Base-by-base conservation (phyloP, 1,140 invertebrate species). In the Gryllus bimaculatus region DNA sequence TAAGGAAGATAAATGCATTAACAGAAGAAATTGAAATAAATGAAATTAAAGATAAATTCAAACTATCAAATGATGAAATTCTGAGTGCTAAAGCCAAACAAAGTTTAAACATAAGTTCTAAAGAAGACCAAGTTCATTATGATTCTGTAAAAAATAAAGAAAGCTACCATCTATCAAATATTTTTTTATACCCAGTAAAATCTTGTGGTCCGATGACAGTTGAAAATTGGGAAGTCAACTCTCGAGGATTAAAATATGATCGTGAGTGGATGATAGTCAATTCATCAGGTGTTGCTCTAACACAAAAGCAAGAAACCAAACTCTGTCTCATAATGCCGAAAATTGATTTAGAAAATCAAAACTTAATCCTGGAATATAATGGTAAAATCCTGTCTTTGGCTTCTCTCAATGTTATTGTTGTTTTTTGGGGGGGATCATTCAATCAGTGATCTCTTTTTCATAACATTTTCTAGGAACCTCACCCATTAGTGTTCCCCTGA, bases 111-210 rank as follows among this genome's bases (percentile, higher is more conserved):
- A 39, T 39, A 5, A 39, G 26, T 39, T 1, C 5, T 39, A 39
- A 39, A 39, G 26, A 39, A 39, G 26, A 39, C 26, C 26, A 39
- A 39, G 26, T 39, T 39, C 26, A 39, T 1, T 1, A 39, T 39
- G 26, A 2, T 2, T 39, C 26, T 39, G 26, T 2, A 1, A 39
- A 39, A 39, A 66, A 66, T 15, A 8, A 18, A 76, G 54, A 76
- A 8, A n/a, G 75, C 18, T 77, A 48, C 3, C 12, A 21, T n/a
- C 6, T 79, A 20, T 73, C 79, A 10, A 87, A 92, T 83, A 91
- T 98, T 78, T 93, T 91, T 83, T 87, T 98, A 76, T 99, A 95
- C 87, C 97, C 97, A 5, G 90, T 99, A 4, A 99, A 99, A 87
- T 98, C 97, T 0, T 98, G 96, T 87, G 94, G 89, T 6, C 90